Evolutionary conservation across 1,140 invertebrate species (phyloP), one percentile per base, ranked within the genome.

Genomic region (Polypedilum vanderplanki): DNA sequence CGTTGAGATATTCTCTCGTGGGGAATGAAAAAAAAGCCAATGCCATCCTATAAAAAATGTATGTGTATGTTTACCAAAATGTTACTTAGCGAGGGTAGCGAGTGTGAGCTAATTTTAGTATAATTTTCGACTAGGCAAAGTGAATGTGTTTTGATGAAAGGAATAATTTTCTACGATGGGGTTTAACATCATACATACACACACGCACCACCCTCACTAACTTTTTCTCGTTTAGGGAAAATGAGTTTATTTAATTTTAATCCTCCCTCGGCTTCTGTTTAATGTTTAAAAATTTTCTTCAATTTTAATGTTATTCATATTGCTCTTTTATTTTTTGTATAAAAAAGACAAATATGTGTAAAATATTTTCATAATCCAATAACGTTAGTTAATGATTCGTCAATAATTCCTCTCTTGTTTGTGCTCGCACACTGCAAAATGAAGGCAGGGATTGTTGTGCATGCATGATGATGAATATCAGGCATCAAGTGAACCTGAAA

Each of bases 101-200:
- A 57, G n/a, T 57, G n/a, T 57, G 65, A 70, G 65, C 65, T 70
- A 70, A 70, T 70, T 70, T 70, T 70, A 70, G 20, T 20, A 70
- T 70, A 70, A 70, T 70, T 70, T 70, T 70, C 17, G 20, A 22
- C 9, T 18, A 70, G 4, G 15, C 41, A n/a, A 57, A 12, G 41
- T 10, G 46, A 57, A 57, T 46, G n/a, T 57, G 10, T 57, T 57
- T 57, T 57, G n/a, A 57, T 33, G 24, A 33, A 33, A 33, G 24
- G 24, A 33, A 33, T 33, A 57, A 57, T 57, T 57, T 57, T 57
- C 46, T 33, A 12, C n/a, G 46, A 57, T 57, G 46, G 46, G 46
- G 46, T 57, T 33, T 57, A 57, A 57, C 46, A 57, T 12, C 46
- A 57, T 4, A n/a, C 12, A n/a, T 15, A 12, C 46, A 57, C 12